A percentile compares a stretch with the other conserved stretches of the same genome.
phyloP scores from a whole-genome alignment of 2,797 vertebrate species.

The Fistularia commersonii region DNA sequence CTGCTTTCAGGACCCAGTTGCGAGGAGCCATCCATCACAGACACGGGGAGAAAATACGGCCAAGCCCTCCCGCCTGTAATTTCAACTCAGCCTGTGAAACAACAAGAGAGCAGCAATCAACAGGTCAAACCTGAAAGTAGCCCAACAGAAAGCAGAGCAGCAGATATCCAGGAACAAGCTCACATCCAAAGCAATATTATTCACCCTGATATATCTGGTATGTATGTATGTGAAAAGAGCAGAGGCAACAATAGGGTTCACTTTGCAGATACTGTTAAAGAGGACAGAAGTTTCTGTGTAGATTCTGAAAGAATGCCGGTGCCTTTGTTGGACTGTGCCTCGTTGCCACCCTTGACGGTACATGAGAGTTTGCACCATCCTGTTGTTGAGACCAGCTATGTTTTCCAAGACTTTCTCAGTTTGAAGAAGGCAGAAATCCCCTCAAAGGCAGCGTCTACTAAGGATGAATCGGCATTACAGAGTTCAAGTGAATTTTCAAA shows the following conservation, averaged over 20 bases:
- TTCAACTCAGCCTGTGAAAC: constrained; percentile 32
- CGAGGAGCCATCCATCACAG: constrained; percentile 37
- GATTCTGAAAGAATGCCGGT: constrained; percentile 24
- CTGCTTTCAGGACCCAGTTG: constrained; percentile 25
- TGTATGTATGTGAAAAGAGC: constrained; percentile 34
- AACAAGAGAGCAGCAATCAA: constrained; percentile 55
- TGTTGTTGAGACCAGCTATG: constrained; percentile 74
- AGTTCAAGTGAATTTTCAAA: constrained; percentile 15
- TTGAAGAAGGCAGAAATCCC: constrained; percentile 44
- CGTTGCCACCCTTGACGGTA: constrained; percentile 75
- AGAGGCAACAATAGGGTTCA: constrained; percentile 56
- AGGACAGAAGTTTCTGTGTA: constrained; percentile 23
- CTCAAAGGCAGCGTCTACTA: constrained; percentile 12
- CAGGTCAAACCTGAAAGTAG: constrained; percentile 54
- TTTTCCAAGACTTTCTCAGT: constrained; percentile 59
- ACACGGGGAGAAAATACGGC: constrained; percentile 22
- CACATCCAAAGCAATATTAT: constrained; percentile 20
- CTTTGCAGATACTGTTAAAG: constrained; percentile 50
- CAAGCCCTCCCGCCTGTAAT: constrained; percentile 23
- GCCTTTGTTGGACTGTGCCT: constrained; percentile 56
- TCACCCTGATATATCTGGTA: constrained; percentile 38
- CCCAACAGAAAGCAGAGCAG: constrained; percentile 23
- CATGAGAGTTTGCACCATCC: constrained; percentile 75
- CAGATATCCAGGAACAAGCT: constrained; percentile 21
- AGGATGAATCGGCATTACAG: constrained; percentile 25